phyloP scores from a whole-genome alignment of 1,140 invertebrate genomes.

The Ceratina australensis region DNA sequence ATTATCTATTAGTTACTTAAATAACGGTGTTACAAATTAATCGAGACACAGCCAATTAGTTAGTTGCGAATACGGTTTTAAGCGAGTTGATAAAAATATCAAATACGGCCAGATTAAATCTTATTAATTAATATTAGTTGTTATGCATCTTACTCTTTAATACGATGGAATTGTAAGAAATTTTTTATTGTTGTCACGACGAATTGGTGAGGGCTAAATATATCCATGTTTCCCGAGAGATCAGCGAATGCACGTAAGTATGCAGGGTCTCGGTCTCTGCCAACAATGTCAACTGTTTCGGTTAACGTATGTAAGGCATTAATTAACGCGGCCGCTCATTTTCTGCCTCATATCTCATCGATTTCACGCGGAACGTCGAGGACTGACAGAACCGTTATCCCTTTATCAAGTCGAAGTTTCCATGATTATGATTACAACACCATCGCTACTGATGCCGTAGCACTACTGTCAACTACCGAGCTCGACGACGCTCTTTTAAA shows the following conservation, averaged over 20 bases:
- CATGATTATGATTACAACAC: background rate
- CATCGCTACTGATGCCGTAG: background rate
- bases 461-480: conserved; percentile 7
- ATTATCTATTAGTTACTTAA: conserved; percentile 22
- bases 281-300: too few relatives aligned
- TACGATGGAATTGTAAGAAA: conserved; percentile 71
- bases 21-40: conserved; percentile 2
- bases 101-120: conserved; percentile 8
- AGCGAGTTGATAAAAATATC: conserved; percentile 2
- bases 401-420: background rate
- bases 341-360: background rate
- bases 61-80: conserved; percentile 26
- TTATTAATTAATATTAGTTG: conserved; percentile 38
- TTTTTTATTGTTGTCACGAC: conserved; percentile 73
- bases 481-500: too few relatives aligned
- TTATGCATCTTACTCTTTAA: conserved; percentile 73
- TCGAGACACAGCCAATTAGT: conserved; percentile 36
- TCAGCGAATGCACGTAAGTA: background rate
- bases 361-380: background rate
- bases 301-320: background rate
- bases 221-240: conserved; percentile 67
- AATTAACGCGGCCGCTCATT: background rate
- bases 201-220: conserved; percentile 70
- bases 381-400: background rate
- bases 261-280: background rate